A percentile compares a stretch with the other conserved stretches of the same genome.
phyloP scores from a whole-genome alignment of 2,888 invertebrate genomes.

The Tetragonisca angustula region DNA sequence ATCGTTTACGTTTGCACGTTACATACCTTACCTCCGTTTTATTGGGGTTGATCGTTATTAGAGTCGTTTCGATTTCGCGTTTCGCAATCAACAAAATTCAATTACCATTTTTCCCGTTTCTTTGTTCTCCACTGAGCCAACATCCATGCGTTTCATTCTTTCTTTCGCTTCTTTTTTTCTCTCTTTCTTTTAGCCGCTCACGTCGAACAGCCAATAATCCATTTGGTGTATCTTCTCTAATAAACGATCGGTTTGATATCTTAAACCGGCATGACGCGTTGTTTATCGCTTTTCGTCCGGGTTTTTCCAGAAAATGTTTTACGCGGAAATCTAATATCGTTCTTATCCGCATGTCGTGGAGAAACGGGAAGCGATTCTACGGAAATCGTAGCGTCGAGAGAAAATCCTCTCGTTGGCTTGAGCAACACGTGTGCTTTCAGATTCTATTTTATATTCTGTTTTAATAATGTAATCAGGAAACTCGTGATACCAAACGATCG shows the following conservation, averaged over 20 bases:
- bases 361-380: too few species aligned
- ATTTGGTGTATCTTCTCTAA: slow-evolving; percentile 43
- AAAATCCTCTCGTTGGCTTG: slow-evolving; percentile 49
- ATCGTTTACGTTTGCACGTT: slow-evolving; percentile 9
- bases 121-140: neutral
- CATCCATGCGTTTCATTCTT: neutral
- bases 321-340: slow-evolving; percentile 72
- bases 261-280: slow-evolving; percentile 62
- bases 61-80: slow-evolving; percentile 11
- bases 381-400: slow-evolving; percentile 58
- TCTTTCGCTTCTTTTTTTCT: neutral
- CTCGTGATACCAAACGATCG: neutral
- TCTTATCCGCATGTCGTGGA: slow-evolving; percentile 63
- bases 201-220: slow-evolving; percentile 56
- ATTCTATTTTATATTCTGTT: slow-evolving; percentile 39
- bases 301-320: slow-evolving; percentile 55
- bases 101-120: slow-evolving; percentile 9
- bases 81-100: slow-evolving; percentile 11
- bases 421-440: slow-evolving; percentile 13
- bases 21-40: neutral
- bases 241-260: slow-evolving; percentile 64
- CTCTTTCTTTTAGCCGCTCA: neutral
- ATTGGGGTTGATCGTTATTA: slow-evolving; percentile 3
- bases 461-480: slow-evolving; percentile 54
- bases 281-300: slow-evolving; percentile 68